phyloP scores from a whole-genome alignment of 1,140 invertebrate genomes.

The Dinothrombium tinctorium region DNA sequence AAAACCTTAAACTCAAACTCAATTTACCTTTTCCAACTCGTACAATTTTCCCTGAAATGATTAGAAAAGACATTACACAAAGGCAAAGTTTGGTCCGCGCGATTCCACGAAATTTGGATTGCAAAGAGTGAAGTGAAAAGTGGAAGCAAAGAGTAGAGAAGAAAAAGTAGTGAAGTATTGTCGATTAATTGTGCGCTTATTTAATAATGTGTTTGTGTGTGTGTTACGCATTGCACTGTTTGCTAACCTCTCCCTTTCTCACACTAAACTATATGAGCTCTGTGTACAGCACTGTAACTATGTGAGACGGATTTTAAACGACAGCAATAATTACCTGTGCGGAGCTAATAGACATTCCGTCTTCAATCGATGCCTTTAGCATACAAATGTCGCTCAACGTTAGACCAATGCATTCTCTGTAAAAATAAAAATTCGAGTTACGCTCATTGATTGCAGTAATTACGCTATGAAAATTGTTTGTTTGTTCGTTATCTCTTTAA shows the following conservation, averaged over 20 bases:
- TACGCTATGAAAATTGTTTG: not conserved
- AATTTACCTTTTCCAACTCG: constrained; percentile 2
- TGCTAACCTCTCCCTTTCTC: not conserved
- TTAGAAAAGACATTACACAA: not conserved
- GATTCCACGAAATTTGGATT: not conserved
- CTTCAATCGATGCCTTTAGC: not conserved
- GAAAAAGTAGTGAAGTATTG: not conserved
- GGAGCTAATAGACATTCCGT: not conserved
- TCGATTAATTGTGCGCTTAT: not conserved
- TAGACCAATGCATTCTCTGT: not conserved
- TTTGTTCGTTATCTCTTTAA: not conserved
- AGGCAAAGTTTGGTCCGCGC: not conserved
- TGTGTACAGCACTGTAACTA: not conserved
- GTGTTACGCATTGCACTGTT: not conserved
- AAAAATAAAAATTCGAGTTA: not conserved
- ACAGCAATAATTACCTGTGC: not conserved
- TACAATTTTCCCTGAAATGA: constrained; percentile 1
- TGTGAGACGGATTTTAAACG: not conserved
- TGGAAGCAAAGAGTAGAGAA: not conserved
- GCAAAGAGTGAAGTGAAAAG: not conserved
- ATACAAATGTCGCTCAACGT: not conserved
- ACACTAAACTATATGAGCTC: not conserved
- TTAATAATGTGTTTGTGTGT: not conserved
- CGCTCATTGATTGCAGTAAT: no score
- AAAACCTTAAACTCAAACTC: not conserved